Evolutionary conservation across 2,113 vertebrate genomes (phyloP).

Genomic region (Rhynchopsitta pachyrhyncha): DNA sequence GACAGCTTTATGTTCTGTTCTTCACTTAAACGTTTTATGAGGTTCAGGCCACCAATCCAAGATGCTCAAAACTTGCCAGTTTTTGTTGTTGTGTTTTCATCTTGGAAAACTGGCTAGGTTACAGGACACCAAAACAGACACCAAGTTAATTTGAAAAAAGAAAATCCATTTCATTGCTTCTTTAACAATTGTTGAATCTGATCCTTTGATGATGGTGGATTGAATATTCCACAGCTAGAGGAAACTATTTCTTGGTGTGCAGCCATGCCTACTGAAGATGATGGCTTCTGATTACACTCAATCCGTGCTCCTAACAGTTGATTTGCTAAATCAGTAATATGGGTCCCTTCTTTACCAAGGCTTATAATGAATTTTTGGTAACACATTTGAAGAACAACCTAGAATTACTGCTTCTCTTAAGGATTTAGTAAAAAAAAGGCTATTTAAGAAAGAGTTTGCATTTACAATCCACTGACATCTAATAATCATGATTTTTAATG

Average conservation of each 20-base stretch:
- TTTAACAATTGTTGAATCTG: not conserved
- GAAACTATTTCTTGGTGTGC: not conserved
- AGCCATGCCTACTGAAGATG: not conserved
- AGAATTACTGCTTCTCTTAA: not conserved
- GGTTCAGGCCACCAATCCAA: not conserved
- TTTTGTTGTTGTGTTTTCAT: conserved; percentile 21
- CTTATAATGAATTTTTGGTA: not conserved
- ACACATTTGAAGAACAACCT: not conserved
- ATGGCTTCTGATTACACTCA: not conserved
- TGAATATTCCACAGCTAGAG: not conserved
- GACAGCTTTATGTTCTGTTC: conserved; percentile 26
- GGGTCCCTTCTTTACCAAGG: not conserved
- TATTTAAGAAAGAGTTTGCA: not conserved
- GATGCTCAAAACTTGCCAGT: not conserved
- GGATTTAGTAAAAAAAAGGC: not conserved
- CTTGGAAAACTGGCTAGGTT: not conserved
- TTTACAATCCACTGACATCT: not conserved
- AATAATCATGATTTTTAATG: not conserved
- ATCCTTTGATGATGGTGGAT: not conserved
- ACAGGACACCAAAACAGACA: not conserved
- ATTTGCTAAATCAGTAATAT: not conserved
- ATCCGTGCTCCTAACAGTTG: not conserved
- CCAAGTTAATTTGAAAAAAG: not conserved
- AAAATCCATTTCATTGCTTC: not conserved
- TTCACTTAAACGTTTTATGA: not conserved